Evolutionary conservation across 1,140 invertebrate species (phyloP), one percentile per base, ranked within the genome.

Genomic region (Habropoda laboriosa): DNA sequence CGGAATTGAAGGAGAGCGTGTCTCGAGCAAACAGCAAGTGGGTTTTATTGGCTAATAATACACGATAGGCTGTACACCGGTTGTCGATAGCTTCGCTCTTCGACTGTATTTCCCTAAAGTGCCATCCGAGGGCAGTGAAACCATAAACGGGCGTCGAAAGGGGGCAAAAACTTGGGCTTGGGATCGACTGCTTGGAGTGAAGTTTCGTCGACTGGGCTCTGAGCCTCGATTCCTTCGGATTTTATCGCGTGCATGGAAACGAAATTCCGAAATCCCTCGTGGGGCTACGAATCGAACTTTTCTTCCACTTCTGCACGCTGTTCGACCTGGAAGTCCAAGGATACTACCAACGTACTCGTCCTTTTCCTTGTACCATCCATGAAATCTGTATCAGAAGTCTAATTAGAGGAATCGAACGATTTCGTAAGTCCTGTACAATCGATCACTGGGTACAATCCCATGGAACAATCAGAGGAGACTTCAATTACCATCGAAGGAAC

Each of bases 61-160:
- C 85, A 88, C 88, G 85, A 90, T 90, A 90, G 89, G 85, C 81
- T 83, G 40, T 71, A 72, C n/a, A n/a, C 42, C 16, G 58, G 40
- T 72, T 55, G 64, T 40, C 64, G 27, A 60, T 61, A 73, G 74
- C 78, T 76, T 47, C 82, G 78, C 79, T 79, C 73, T 78, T 60
- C 72, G 66, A 40, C 61, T 84, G 87, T 89, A 92, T 92, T 92
- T 92, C 92, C 92, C 92, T 92, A 92, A 92, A 92, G 92, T 92
- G 85, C 92, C 90, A 92, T 92, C 82, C 79, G 89, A 91, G 89
- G 87, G 90, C 86, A 92, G 91, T 92, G 77, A 92, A 92, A 92
- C 92, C 89, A 92, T 92, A 92, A 92, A 92, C 87, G 85, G 86
- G 38, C 70, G 79, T 79, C 71, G 73, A 71, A 64, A 61, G 60